These are phyloP conservation scores for Pangasianodon gigas DNA, from an alignment of 2,113 vertebrate genomes.

Conservation along the genomic window DNA sequence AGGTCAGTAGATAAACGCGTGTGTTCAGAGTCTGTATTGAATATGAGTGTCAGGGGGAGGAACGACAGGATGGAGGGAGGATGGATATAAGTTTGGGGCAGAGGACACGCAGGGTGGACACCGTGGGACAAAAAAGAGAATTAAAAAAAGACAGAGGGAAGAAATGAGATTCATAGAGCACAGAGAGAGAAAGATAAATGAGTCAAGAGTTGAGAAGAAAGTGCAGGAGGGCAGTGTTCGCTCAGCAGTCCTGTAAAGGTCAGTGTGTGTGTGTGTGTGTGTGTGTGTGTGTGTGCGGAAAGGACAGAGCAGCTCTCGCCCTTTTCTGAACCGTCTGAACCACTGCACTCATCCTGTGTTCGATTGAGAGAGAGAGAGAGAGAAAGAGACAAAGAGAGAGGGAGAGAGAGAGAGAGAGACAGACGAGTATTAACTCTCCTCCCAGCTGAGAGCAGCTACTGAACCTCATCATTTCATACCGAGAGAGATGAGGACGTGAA, in stretches of 20 bases:
- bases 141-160: not conserved
- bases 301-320: not conserved
- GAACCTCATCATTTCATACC: slow-evolving; percentile 28
- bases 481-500: slow-evolving; percentile 12
- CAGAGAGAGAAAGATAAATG: slow-evolving; percentile 16
- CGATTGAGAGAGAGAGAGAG: not conserved
- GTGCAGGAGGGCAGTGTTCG: slow-evolving; percentile 27
- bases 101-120: no score
- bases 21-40: not conserved
- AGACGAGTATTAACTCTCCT: not conserved
- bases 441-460: slow-evolving; percentile 11
- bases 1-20: not conserved
- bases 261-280: not conserved
- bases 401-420: not conserved
- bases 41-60: not conserved
- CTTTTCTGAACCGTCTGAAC: slow-evolving; percentile 4
- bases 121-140: not conserved
- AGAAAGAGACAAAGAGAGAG: not conserved
- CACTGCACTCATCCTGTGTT: not conserved
- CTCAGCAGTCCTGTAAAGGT: slow-evolving; percentile 38
- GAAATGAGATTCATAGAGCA: slow-evolving; percentile 7
- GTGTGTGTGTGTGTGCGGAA: not conserved
- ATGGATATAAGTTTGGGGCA: not conserved
- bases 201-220: slow-evolving; percentile 23
- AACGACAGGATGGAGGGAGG: not conserved